Percentiles rank a stretch among this genome's conserved stretches.
These are phyloP conservation scores for Pygathrix nemaeus DNA, from an alignment of 2,113 vertebrate genomes.

Conservation along the genomic window DNA sequence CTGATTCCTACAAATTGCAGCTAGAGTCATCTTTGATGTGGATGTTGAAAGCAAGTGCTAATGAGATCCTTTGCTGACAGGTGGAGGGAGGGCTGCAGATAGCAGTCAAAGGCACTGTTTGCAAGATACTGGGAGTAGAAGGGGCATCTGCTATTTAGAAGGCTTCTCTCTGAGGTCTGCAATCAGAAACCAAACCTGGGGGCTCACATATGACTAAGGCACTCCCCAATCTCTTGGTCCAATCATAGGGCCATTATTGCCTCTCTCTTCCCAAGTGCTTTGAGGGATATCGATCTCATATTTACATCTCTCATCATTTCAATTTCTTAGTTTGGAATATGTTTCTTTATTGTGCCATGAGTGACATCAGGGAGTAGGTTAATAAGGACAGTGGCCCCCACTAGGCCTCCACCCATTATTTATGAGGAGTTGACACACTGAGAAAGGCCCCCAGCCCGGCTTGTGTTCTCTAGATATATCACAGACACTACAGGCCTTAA, in stretches of 20 bases:
- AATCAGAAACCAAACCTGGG: neutral
- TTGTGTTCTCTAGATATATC: neutral
- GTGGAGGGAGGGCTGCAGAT: neutral
- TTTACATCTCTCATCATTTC: conserved; percentile 10
- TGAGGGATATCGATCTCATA: neutral
- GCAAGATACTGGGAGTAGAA: neutral
- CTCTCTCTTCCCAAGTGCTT: neutral
- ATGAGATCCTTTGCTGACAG: conserved; percentile 13
- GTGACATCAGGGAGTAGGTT: neutral
- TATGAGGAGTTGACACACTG: neutral
- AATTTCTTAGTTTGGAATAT: neutral
- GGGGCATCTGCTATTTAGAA: neutral
- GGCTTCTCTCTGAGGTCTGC: neutral
- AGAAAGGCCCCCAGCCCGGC: neutral
- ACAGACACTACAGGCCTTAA: neutral
- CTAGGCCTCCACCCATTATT: neutral
- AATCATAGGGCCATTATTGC: neutral
- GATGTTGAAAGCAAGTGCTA: neutral
- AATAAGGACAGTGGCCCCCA: neutral
- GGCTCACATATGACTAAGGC: neutral
- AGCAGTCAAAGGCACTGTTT: neutral
- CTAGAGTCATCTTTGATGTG: conserved; percentile 5
- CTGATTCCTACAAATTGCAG: neutral
- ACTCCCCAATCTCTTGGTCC: neutral
- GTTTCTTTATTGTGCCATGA: neutral